Conservation (phyloP, 2,113 vertebrate genomes). For the Acinonyx jubatus region DNA sequence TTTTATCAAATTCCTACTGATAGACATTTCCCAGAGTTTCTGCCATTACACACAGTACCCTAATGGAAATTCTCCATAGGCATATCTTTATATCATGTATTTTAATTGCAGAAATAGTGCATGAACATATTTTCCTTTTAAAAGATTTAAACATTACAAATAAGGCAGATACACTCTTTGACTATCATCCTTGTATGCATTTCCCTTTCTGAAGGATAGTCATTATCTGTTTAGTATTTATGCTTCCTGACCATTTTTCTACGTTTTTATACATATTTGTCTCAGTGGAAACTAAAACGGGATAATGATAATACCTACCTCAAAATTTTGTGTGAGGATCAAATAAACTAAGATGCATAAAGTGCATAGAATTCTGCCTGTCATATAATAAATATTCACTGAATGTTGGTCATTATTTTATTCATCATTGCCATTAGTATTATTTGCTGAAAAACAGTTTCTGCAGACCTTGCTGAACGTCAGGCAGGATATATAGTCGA, state of each 20-base stretch:
- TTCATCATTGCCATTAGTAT: neutral
- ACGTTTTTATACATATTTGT: neutral
- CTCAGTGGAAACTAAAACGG: conserved; percentile 23
- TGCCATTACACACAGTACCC: neutral
- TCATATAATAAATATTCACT: conserved; percentile 4
- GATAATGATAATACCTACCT: conserved; percentile 57
- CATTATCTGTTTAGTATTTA: neutral
- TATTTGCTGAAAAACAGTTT: conserved; percentile 24
- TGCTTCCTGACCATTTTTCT: neutral
- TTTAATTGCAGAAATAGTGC: conserved; percentile 13
- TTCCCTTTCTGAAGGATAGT: neutral
- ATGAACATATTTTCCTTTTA: conserved; percentile 15
- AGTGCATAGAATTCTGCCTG: conserved; percentile 37
- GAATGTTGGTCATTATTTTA: neutral
- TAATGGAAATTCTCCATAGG: neutral
- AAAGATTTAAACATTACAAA: neutral
- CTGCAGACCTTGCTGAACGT: neutral
- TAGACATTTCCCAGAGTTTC: neutral
- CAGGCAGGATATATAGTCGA: neutral
- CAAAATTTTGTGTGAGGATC: conserved; percentile 46
- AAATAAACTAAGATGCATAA: neutral
- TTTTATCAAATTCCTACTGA: neutral
- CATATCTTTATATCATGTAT: neutral
- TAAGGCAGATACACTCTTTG: neutral
- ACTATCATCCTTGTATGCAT: neutral